Evolutionary conservation across 2,113 vertebrate genomes (phyloP), one percentile per base, ranked within the genome.

Genomic region (Notothenia rossii): DNA sequence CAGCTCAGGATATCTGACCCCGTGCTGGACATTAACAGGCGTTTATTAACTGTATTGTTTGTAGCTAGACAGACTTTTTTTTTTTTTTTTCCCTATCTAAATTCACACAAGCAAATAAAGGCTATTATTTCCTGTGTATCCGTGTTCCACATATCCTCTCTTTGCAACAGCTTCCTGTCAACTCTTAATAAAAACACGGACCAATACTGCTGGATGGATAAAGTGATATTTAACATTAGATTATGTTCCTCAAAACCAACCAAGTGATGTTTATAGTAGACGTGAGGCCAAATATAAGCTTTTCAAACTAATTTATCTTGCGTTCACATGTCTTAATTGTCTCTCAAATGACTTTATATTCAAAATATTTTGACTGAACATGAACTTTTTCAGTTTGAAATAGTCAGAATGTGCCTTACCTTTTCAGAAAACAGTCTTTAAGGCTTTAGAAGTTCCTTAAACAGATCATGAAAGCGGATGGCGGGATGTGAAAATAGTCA

Each of bases 101-200:
- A 1, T 46, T 10, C 75, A 15, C 88, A 83, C 33, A 54, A 40
- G 0, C 18, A 33, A 11, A 33, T 3, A 45, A 75, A 65, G 43
- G 3, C 0, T 36, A 1, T 18, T n/a, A 13, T 48, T 29, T 11
- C 18, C 43, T 0, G 1, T 72, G 87, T 91, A 90, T 93, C 89
- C 79, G 11, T 12, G 1, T 12, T 2, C 25, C 29, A 0, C 40
- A 76, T 61, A 86, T 88, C 83, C 87, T 78, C 61, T 45, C 13
- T 36, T 20, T 25, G 18, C 63, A 77, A 25, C 77, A 54, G 12
- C 72, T 89, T 91, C 90, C 89, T 81, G 72, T 0, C 40, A 48
- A 12, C n/a, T 36, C 55, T 33, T 15, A 65, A 48, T 10, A 49
- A 15, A 62, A 51, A 33, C 0, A 50, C 15, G 14, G 18, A 58